phyloP scores from a whole-genome alignment of 1,140 invertebrate genomes.

The Trialeurodes vaporariorum region DNA sequence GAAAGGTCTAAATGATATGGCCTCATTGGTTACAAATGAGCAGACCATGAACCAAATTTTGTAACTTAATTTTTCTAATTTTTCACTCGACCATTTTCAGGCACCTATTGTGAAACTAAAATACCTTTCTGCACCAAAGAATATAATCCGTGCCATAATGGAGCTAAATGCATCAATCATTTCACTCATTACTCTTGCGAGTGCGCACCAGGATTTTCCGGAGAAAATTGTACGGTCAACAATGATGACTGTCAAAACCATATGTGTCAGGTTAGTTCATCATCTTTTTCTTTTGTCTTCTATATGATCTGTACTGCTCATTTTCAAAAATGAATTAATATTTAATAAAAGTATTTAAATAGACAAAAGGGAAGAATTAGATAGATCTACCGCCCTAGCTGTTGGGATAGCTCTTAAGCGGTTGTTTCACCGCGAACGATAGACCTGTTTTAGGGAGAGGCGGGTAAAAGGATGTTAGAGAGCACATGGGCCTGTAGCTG shows the following conservation, averaged over 20 bases:
- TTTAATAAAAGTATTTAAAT: too few species aligned
- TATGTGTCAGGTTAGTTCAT: conserved; percentile 64
- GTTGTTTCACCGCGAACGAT: too few species aligned
- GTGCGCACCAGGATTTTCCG: conserved; percentile 78
- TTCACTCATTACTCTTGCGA: conserved; percentile 84
- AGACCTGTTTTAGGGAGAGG: too few species aligned
- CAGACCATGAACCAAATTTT: not conserved
- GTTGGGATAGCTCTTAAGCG: too few species aligned
- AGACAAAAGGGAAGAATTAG: too few species aligned
- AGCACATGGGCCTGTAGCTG: too few species aligned
- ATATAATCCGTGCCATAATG: conserved; percentile 86
- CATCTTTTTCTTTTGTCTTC: not conserved
- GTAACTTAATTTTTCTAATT: not conserved
- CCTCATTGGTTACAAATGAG: too few species aligned
- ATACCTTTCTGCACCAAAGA: conserved; percentile 85
- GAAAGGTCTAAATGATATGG: too few species aligned
- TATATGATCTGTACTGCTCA: too few species aligned
- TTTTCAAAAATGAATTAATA: too few species aligned
- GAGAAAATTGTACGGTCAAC: conserved; percentile 85
- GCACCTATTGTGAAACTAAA: conserved; percentile 80
- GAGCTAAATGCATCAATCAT: conserved; percentile 78
- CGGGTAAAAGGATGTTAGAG: too few species aligned
- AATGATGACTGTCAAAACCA: conserved; percentile 85
- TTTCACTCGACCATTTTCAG: conserved; percentile 34
- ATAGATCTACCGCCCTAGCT: too few species aligned